These are phyloP conservation scores for Phenganax stokvisi DNA, from an alignment of 92 coral and sea anemone species.

Conservation along the genomic window DNA sequence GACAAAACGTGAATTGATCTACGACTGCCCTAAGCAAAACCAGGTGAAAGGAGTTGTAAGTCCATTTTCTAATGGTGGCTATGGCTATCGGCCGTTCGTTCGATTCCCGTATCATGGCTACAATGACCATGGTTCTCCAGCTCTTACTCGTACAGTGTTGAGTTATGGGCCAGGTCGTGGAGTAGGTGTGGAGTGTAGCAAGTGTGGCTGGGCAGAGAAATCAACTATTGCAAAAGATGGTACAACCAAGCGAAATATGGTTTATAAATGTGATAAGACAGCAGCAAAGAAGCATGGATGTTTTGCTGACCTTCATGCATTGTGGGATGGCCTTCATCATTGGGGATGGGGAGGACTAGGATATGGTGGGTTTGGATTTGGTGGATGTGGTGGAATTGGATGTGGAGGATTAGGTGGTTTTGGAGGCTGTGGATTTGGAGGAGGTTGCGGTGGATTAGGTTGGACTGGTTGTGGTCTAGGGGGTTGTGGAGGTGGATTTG, in stretches of 20 bases:
- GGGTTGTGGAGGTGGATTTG: conserved; percentile 22
- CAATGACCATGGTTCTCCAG: conserved; percentile 49
- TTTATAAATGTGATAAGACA: conserved; percentile 24
- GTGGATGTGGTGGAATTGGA: conserved; percentile 5
- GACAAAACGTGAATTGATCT: conserved; percentile 30
- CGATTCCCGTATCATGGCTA: conserved; percentile 54
- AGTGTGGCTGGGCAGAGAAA: conserved; percentile 44
- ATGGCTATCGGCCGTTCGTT: conserved; percentile 41
- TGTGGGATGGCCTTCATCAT: conserved; percentile 42
- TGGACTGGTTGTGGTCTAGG: neutral
- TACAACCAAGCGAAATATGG: conserved; percentile 33
- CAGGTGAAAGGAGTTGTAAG: conserved; percentile 10
- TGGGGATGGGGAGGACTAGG: conserved; percentile 40
- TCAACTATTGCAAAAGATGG: conserved; percentile 42
- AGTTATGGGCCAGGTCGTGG: conserved; percentile 40
- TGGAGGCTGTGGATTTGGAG: conserved; percentile 7
- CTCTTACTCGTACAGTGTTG: conserved; percentile 8
- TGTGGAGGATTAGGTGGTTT: neutral
- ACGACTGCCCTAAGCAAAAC: conserved; percentile 19
- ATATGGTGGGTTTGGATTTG: conserved; percentile 7
- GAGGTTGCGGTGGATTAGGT: conserved; percentile 14
- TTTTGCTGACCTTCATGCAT: conserved; percentile 49
- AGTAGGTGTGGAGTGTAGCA: conserved; percentile 53
- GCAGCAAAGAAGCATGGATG: conserved; percentile 46
- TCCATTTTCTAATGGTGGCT: conserved; percentile 24